A percentile compares a stretch with the other conserved stretches of the same genome.
Conservation (phyloP, 2,888 invertebrate genomes). For the Esperia sulphurella region DNA sequence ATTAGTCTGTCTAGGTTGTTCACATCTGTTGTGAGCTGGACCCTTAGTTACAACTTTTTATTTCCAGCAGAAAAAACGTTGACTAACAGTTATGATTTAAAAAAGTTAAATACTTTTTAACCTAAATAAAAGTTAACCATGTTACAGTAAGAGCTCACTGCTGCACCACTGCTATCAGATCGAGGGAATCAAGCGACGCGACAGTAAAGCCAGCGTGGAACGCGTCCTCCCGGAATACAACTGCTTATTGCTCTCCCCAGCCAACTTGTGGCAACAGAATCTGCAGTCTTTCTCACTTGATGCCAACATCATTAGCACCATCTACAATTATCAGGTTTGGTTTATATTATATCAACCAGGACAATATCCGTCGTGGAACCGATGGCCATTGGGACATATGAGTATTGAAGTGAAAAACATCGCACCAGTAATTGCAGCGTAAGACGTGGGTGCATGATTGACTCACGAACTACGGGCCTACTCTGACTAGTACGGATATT, state of each 20-base stretch:
- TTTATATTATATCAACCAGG: neutral
- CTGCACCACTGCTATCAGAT: constrained; percentile 92
- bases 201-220: constrained; percentile 72
- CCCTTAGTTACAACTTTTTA: too few relatives aligned
- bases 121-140: neutral
- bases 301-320: constrained; percentile 87
- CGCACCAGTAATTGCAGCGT: too few relatives aligned
- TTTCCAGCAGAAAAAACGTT: neutral
- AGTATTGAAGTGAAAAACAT: too few relatives aligned
- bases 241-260: constrained; percentile 94
- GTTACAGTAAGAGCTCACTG: constrained; percentile 83
- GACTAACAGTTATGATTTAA: neutral
- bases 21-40: too few relatives aligned
- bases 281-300: constrained; percentile 88
- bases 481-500: too few relatives aligned
- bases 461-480: too few relatives aligned
- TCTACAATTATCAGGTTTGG: constrained; percentile 89
- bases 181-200: constrained; percentile 85
- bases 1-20: too few relatives aligned
- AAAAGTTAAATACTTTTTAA: neutral
- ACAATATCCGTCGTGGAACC: too few relatives aligned
- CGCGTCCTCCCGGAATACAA: constrained; percentile 92
- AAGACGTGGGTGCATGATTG: too few relatives aligned
- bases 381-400: too few relatives aligned
- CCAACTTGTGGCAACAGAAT: constrained; percentile 95